Evolutionary conservation across 2,888 invertebrate species (phyloP).

Genomic region (Heterodera filipjevi): DNA sequence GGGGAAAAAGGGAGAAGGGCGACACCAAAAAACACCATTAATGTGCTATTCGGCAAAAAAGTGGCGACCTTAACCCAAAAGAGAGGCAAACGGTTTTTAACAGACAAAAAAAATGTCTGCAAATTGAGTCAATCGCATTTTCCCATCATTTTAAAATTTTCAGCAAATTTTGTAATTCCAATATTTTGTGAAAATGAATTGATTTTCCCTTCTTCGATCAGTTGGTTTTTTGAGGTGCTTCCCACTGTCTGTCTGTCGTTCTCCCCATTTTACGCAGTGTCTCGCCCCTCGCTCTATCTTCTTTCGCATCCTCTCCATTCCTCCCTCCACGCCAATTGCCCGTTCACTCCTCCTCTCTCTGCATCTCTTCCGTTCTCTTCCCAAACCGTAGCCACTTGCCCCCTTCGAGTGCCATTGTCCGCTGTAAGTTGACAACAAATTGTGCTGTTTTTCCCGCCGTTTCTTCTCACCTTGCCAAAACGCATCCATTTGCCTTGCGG

Average conservation of each 20-base stretch:
- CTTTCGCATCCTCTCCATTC: background rate
- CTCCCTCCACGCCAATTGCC: background rate
- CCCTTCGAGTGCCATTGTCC: conserved; percentile 39
- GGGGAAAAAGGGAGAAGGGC: too few species aligned
- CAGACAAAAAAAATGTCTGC: background rate
- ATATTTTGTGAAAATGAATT: background rate
- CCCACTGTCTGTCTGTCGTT: background rate
- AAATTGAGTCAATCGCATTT: background rate
- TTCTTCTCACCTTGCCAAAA: conserved; percentile 51
- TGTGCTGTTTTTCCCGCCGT: background rate
- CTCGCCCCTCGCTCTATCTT: background rate
- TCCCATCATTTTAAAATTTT: too few species aligned
- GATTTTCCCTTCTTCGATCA: background rate
- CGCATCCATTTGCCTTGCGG: conserved; percentile 60
- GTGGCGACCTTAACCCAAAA: conserved; percentile 3
- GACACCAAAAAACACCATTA: background rate
- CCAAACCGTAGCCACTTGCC: conserved; percentile 62
- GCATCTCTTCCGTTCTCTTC: conserved; percentile 41
- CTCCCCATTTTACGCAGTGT: background rate
- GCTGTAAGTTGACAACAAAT: background rate
- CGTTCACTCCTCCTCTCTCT: background rate
- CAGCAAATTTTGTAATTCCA: background rate
- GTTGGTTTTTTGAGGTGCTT: background rate
- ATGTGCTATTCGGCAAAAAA: background rate
- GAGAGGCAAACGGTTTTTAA: background rate